phyloP scores from a whole-genome alignment of 2,888 invertebrate genomes.

The Ectropis crepuscularia region DNA sequence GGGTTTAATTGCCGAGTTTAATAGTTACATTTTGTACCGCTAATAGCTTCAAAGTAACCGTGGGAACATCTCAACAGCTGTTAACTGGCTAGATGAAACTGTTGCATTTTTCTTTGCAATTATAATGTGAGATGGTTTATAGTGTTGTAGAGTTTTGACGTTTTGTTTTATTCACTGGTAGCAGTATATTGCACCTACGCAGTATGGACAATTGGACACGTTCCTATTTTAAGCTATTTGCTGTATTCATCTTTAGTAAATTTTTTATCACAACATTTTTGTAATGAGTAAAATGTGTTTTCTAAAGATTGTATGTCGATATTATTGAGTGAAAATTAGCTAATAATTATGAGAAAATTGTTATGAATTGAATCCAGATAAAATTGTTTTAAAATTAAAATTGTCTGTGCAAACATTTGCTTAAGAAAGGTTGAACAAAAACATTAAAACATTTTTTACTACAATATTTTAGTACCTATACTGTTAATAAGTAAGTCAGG shows the following conservation, averaged over 20 bases:
- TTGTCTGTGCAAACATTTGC: too few species aligned
- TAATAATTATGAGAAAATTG: too few species aligned
- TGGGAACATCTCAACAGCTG: conserved; percentile 26
- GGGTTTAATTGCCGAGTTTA: conserved; percentile 28
- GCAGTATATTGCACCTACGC: background rate
- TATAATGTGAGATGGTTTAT: conserved; percentile 12
- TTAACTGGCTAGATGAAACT: conserved; percentile 7
- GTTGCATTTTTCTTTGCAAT: conserved; percentile 11
- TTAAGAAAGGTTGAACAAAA: too few species aligned
- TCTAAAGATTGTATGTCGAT: too few species aligned
- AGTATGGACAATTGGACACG: conserved; percentile 4
- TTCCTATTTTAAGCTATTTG: background rate
- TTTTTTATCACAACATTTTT: background rate
- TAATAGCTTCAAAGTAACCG: conserved; percentile 23
- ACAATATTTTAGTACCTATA: too few species aligned
- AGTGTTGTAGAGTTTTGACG: background rate
- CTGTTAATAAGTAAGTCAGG: too few species aligned
- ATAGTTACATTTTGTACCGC: conserved; percentile 25
- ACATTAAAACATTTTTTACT: too few species aligned
- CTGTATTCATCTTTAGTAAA: background rate
- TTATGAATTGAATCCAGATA: too few species aligned
- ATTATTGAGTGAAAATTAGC: too few species aligned
- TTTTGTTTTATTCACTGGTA: conserved; percentile 9
- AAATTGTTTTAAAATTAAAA: too few species aligned
- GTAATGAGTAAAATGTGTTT: background rate